A percentile compares a stretch with the other conserved stretches of the same genome.
Conservation (phyloP, 2,113 vertebrate species). For the Ictidomys tridecemlineatus region DNA sequence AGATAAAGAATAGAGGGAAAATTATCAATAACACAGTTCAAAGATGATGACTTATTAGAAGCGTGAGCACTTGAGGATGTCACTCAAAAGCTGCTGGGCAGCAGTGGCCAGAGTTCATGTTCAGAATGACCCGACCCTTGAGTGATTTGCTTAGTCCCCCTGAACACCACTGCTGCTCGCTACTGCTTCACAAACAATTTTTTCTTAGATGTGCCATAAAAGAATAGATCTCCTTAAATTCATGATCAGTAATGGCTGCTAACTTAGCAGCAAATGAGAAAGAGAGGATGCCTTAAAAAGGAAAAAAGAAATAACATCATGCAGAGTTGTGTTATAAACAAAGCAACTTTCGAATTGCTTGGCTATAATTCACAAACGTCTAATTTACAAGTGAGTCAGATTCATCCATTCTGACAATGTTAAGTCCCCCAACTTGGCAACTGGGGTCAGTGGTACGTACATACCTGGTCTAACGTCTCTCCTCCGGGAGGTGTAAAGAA, state of each 20-base stretch:
- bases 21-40: not conserved
- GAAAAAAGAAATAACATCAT: not conserved
- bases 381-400: not conserved
- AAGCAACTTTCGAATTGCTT: not conserved
- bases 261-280: not conserved
- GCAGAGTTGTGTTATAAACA: not conserved
- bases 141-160: no score
- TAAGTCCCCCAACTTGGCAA: accelerated
- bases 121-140: not conserved
- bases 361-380: not conserved
- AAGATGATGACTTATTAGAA: not conserved
- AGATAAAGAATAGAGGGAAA: not conserved
- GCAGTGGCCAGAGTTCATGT: accelerated
- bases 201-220: not conserved
- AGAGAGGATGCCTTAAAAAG: not conserved
- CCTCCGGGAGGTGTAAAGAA: constrained; percentile 95
- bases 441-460: not conserved
- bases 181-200: not conserved
- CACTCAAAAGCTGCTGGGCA: not conserved
- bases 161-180: not conserved
- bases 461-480: constrained; percentile 95
- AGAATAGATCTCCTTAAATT: not conserved
- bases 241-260: not conserved
- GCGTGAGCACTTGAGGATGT: accelerated
- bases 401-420: accelerated